Evolutionary conservation across 2,888 invertebrate genomes (phyloP).

Genomic region (Drosophila mercatorum): DNA sequence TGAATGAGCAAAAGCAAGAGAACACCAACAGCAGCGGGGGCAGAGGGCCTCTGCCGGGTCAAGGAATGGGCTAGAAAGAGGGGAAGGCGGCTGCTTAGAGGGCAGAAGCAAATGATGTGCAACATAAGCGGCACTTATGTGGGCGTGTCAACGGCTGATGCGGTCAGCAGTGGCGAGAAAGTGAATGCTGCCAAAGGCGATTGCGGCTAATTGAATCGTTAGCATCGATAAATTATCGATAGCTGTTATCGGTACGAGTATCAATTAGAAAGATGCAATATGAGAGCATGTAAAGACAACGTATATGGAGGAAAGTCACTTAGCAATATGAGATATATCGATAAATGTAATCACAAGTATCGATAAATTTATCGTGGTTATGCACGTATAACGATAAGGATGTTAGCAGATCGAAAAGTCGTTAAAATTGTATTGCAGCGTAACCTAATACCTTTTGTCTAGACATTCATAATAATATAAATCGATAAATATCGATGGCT

Average conservation of each 20-base stretch:
- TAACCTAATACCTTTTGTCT: background rate
- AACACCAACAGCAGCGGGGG: background rate
- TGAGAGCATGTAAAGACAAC: background rate
- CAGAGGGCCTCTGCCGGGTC: background rate
- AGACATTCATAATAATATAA: background rate
- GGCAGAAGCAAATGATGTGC: conserved; percentile 57
- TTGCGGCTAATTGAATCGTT: conserved; percentile 42
- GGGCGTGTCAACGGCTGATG: conserved; percentile 48
- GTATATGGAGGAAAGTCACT: background rate
- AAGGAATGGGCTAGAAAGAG: background rate
- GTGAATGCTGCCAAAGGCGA: conserved; percentile 8
- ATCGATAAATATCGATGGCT: background rate
- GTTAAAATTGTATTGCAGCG: background rate
- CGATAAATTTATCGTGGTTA: background rate
- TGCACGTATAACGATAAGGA: no score
- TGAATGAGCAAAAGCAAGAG: conserved; percentile 4
- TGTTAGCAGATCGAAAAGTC: background rate
- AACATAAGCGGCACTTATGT: conserved; percentile 55
- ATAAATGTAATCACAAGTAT: background rate
- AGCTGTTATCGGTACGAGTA: no score
- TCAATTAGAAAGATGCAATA: background rate
- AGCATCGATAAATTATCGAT: conserved; percentile 9
- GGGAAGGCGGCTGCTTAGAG: background rate
- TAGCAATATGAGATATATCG: background rate
- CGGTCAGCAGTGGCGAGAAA: conserved; percentile 15